These are phyloP conservation scores for Trichonephila clavata DNA, from an alignment of 1,140 invertebrate genomes.

Conservation along the genomic window DNA sequence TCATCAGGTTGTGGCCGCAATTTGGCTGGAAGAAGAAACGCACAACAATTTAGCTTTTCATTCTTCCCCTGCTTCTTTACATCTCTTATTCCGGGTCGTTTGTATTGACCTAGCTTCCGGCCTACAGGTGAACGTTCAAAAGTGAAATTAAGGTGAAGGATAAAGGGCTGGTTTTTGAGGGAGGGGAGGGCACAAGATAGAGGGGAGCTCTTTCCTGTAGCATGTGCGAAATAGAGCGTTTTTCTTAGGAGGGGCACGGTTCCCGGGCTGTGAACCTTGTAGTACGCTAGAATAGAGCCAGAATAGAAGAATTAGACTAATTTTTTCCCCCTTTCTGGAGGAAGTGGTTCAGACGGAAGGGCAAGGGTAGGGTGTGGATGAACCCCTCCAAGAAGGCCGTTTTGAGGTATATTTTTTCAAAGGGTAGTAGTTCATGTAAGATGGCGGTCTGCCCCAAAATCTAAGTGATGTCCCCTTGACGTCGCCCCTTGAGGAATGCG, in stretches of 20 bases:
- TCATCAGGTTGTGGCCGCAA: too few relatives aligned
- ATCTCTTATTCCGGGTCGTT: not conserved
- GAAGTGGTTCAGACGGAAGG: conserved; percentile 19
- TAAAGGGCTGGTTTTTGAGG: not conserved
- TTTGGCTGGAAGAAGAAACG: too few relatives aligned
- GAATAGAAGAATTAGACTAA: not conserved
- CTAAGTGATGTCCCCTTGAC: not conserved
- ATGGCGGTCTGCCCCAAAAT: not conserved
- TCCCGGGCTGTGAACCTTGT: conserved; percentile 43
- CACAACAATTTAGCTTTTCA: not conserved
- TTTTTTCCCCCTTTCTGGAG: conserved; percentile 32
- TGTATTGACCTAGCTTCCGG: conserved; percentile 44
- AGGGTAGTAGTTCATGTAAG: not conserved
- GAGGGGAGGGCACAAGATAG: not conserved
- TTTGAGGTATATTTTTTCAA: not conserved
- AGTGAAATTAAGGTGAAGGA: conserved; percentile 60
- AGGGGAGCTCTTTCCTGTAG: not conserved
- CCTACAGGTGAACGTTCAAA: conserved; percentile 62
- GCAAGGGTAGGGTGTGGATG: conserved; percentile 11
- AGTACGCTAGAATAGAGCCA: too few relatives aligned
- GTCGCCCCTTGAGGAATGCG: conserved; percentile 16
- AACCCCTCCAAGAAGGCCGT: not conserved
- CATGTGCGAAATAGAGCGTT: not conserved
- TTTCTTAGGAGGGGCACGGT: not conserved
- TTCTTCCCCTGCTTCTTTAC: not conserved